These are phyloP conservation scores for Chaenodraco wilsoni DNA, from an alignment of 2,797 vertebrate species.

Conservation along the genomic window DNA sequence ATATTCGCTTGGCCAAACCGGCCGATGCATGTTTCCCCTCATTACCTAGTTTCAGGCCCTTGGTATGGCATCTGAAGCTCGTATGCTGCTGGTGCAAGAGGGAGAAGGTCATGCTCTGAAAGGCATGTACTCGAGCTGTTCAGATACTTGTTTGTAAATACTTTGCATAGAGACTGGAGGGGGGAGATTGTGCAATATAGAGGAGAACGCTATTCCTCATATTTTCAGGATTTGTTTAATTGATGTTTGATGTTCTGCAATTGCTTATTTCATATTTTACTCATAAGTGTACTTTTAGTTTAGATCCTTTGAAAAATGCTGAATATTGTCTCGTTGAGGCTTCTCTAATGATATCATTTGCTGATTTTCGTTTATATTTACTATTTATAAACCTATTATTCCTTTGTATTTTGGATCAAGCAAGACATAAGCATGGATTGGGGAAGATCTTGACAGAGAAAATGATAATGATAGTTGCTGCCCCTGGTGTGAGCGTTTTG, in stretches of 20 bases:
- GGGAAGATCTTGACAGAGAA: not conserved
- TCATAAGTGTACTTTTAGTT: no score
- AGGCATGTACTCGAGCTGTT: slow-evolving; percentile 19
- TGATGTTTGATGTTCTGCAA: no score
- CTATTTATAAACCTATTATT: not conserved
- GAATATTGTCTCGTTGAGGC: not conserved
- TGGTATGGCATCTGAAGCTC: slow-evolving; percentile 31
- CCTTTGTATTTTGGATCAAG: not conserved
- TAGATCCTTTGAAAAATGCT: not conserved
- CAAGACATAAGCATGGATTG: not conserved
- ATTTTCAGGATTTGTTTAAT: no score
- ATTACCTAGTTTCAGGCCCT: slow-evolving; percentile 27
- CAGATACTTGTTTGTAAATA: slow-evolving; percentile 47
- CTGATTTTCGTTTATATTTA: not conserved
- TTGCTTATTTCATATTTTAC: no score
- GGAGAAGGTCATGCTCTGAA: slow-evolving; percentile 54
- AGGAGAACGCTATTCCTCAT: no score
- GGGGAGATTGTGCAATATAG: no score
- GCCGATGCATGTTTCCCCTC: slow-evolving; percentile 54
- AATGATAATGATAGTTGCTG: not conserved
- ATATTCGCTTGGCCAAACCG: slow-evolving; percentile 48
- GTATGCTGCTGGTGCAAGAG: slow-evolving; percentile 45
- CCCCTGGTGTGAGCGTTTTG: not conserved
- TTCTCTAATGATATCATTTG: not conserved
- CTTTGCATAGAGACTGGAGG: not conserved